A percentile compares a stretch with the other conserved stretches of the same genome.
phyloP scores from a whole-genome alignment of 2,888 invertebrate genomes.

The Seira sanloemensis region DNA sequence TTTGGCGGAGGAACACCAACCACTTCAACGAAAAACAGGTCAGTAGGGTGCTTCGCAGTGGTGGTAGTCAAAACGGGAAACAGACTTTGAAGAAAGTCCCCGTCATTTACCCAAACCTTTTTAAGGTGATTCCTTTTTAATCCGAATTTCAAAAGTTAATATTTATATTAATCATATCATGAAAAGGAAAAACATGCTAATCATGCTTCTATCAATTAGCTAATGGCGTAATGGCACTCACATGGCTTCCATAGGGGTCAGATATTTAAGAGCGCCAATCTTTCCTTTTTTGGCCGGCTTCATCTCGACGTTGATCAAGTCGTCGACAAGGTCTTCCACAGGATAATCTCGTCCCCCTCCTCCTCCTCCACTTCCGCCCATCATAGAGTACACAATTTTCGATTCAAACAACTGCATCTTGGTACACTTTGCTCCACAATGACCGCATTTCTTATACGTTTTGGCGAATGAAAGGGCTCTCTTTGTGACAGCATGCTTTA shows the following conservation, averaged over 20 bases:
- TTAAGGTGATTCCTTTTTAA: slow-evolving; percentile 82
- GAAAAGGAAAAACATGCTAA: not conserved
- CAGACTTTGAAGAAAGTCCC: slow-evolving; percentile 82
- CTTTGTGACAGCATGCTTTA: slow-evolving; percentile 65
- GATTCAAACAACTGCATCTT: slow-evolving; percentile 70
- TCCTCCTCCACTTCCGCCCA: slow-evolving; percentile 9
- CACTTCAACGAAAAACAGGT: slow-evolving; percentile 90
- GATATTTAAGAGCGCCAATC: slow-evolving; percentile 65
- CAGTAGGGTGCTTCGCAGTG: slow-evolving; percentile 81
- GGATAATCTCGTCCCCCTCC: not conserved
- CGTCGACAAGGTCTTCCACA: slow-evolving; percentile 27
- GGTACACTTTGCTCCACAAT: slow-evolving; percentile 66
- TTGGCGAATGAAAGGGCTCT: slow-evolving; percentile 63
- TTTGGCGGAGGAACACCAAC: slow-evolving; percentile 91
- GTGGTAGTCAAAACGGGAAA: slow-evolving; percentile 82
- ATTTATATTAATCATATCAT: not conserved
- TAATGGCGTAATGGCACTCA: slow-evolving; percentile 52
- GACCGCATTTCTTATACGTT: slow-evolving; percentile 66
- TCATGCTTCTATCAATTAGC: no score
- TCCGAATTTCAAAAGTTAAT: no score
- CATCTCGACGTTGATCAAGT: slow-evolving; percentile 16
- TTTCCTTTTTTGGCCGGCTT: not conserved
- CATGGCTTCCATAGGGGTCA: slow-evolving; percentile 71
- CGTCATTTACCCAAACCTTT: slow-evolving; percentile 84
- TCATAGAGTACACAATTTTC: slow-evolving; percentile 68